Evolutionary conservation across 2,113 vertebrate genomes (phyloP).

Genomic region (Machaerirhynchus nigripectus): DNA sequence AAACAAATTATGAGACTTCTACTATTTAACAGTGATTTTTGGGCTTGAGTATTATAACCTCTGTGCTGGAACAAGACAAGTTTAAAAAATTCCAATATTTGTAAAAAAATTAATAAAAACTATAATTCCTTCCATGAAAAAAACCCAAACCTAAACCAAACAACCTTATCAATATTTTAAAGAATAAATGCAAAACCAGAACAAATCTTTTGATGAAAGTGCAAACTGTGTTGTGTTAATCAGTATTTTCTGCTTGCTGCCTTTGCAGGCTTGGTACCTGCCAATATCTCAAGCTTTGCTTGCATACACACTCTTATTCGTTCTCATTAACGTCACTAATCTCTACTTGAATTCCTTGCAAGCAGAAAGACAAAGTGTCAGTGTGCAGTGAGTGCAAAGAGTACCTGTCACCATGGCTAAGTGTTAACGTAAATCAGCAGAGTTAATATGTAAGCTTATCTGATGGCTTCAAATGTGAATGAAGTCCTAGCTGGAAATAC

Average conservation of each 20-base stretch:
- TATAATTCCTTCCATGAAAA: background rate
- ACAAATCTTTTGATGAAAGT: background rate
- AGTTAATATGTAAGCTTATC: constrained; percentile 56
- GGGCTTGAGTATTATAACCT: background rate
- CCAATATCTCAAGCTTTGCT: background rate
- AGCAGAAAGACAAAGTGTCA: constrained; percentile 46
- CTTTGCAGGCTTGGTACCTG: background rate
- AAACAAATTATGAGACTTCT: background rate
- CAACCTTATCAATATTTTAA: background rate
- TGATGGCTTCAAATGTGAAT: background rate
- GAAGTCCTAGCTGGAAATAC: background rate
- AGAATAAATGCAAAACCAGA: background rate
- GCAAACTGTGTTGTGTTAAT: background rate
- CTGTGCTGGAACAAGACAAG: background rate
- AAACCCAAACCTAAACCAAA: background rate
- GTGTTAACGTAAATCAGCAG: constrained; percentile 29
- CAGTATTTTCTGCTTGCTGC: constrained; percentile 15
- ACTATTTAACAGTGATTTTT: background rate
- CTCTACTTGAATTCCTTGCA: constrained; percentile 27
- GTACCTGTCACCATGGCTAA: constrained; percentile 26
- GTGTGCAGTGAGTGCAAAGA: constrained; percentile 20
- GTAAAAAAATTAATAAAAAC: background rate
- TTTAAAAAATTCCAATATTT: background rate
- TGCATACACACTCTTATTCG: background rate
- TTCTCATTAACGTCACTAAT: constrained; percentile 48